Evolutionary conservation across 2,797 vertebrate species (phyloP).

Genomic region (Onychomys leucogaster): DNA sequence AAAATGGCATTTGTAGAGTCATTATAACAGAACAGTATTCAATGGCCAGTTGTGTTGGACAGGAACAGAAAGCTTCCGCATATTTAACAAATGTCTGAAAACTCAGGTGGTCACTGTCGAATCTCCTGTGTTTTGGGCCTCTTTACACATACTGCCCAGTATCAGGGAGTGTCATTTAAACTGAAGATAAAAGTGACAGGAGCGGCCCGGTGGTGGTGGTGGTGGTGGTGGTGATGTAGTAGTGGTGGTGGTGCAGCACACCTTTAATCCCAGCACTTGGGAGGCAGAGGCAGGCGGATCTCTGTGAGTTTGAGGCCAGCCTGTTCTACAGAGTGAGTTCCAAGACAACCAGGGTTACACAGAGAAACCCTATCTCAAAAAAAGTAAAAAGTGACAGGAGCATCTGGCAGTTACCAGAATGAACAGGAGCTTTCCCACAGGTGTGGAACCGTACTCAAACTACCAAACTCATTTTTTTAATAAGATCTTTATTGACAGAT

Average conservation of each 20-base stretch:
- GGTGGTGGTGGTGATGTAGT: no score
- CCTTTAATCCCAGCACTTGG: no score
- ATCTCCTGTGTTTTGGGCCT: background rate
- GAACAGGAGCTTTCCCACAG: background rate
- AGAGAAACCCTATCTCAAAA: no score
- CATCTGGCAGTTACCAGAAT: background rate
- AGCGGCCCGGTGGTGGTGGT: background rate
- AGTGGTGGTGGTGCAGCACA: no score
- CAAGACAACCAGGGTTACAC: no score
- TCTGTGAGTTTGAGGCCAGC: no score
- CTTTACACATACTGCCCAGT: background rate
- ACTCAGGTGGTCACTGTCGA: background rate
- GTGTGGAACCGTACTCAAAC: background rate
- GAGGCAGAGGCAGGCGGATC: no score
- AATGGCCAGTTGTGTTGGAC: background rate
- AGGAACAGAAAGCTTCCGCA: background rate
- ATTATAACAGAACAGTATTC: background rate
- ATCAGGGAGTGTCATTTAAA: background rate
- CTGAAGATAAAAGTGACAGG: background rate
- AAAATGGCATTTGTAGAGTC: background rate
- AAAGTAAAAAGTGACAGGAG: background rate
- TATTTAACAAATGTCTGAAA: background rate
- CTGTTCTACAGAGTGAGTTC: no score
- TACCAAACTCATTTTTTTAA: background rate
- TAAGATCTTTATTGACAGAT: no score